Evolutionary conservation across 1,140 invertebrate genomes (phyloP).

Genomic region (Drosophila varians): DNA sequence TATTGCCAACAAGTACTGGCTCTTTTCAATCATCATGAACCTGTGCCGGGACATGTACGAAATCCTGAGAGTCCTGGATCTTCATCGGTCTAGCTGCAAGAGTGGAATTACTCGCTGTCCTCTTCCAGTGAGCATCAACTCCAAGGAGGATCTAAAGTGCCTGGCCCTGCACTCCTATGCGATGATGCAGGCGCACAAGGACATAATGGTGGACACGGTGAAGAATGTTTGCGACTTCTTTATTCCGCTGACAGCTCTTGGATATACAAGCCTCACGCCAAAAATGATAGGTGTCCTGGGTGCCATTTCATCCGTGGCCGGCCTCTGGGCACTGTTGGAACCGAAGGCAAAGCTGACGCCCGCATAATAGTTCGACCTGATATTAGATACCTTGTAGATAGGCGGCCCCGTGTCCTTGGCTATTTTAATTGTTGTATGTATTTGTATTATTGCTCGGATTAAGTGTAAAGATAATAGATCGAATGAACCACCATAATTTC

Average conservation of each 20-base stretch:
- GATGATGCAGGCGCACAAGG: constrained; percentile 86
- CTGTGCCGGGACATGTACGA: constrained; percentile 92
- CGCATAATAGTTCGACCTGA: constrained; percentile 65
- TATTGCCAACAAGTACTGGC: constrained; percentile 91
- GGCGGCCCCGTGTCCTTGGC: constrained; percentile 4
- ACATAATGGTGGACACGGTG: constrained; percentile 90
- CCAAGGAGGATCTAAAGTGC: constrained; percentile 59
- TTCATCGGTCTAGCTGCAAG: constrained; percentile 79
- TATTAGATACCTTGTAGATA: constrained; percentile 27
- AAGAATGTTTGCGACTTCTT: constrained; percentile 95
- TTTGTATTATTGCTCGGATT: constrained; percentile 47
- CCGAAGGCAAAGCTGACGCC: constrained; percentile 88
- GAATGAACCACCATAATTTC: constrained; percentile 20
- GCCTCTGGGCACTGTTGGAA: constrained; percentile 89
- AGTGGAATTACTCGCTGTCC: constrained; percentile 61
- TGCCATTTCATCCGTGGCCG: constrained; percentile 90
- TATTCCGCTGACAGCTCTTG: constrained; percentile 91
- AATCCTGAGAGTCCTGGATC: constrained; percentile 87
- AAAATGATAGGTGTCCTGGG: constrained; percentile 91
- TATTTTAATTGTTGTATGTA: constrained; percentile 45
- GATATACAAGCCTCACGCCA: constrained; percentile 89
- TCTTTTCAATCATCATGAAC: constrained; percentile 90
- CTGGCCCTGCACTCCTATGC: constrained; percentile 84
- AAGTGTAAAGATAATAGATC: constrained; percentile 53
- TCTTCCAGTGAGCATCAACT: constrained; percentile 49